Evolutionary conservation across 2,888 invertebrate genomes (phyloP).

Genomic region (Azorinus chamasolen): DNA sequence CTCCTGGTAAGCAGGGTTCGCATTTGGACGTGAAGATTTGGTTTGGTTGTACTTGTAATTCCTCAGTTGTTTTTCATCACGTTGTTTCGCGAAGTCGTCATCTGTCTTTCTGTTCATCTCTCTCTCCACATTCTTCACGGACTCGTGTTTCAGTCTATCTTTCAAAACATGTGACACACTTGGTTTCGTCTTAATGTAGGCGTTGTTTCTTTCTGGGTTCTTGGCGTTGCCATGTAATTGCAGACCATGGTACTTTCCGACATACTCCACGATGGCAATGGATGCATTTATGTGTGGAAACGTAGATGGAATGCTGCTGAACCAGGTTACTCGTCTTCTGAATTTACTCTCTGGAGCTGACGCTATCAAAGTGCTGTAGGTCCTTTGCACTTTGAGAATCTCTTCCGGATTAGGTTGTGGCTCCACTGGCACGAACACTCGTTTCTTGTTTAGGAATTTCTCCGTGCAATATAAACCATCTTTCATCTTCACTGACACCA

Average conservation of each 20-base stretch:
- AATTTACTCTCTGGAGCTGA: background rate
- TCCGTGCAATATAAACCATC: slow-evolving; percentile 7
- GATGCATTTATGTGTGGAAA: background rate
- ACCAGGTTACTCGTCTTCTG: slow-evolving; percentile 25
- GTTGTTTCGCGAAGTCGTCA: slow-evolving; percentile 5
- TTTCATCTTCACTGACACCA: background rate
- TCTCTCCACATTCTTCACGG: slow-evolving; percentile 23
- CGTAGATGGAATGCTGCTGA: background rate
- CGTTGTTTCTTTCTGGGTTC: slow-evolving; percentile 3
- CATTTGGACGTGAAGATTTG: background rate
- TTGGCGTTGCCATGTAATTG: slow-evolving; percentile 7
- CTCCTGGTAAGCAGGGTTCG: slow-evolving; percentile 41
- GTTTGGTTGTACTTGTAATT: slow-evolving; percentile 25
- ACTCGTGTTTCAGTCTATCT: slow-evolving; percentile 7
- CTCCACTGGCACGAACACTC: slow-evolving; percentile 25
- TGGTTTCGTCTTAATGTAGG: slow-evolving; percentile 21
- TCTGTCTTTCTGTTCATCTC: slow-evolving; percentile 11
- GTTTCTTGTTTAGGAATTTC: slow-evolving; percentile 10
- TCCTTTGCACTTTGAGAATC: slow-evolving; percentile 15
- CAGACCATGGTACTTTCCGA: slow-evolving; percentile 19
- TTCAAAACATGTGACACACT: slow-evolving; percentile 1
- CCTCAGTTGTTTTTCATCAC: too few species aligned
- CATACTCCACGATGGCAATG: slow-evolving; percentile 26
- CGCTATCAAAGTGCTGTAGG: slow-evolving; percentile 5
- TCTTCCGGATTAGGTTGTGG: slow-evolving; percentile 11